These are phyloP conservation scores for Aleiodes leptofemur DNA, from an alignment of 2,888 invertebrate genomes.

Conservation along the genomic window DNA sequence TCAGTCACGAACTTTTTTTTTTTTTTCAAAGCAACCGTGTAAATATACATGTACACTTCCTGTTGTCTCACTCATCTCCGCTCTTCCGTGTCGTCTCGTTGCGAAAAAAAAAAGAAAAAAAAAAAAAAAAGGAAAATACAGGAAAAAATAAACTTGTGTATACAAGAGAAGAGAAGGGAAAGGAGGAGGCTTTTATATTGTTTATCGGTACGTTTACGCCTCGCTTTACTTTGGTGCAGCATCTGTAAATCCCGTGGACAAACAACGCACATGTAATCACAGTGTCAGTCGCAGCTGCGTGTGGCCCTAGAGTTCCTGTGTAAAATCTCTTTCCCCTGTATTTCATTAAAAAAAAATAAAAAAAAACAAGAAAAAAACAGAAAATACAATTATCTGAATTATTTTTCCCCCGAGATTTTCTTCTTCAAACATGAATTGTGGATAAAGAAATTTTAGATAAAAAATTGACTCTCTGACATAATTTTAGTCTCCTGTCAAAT, in stretches of 20 bases:
- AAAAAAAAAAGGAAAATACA: neutral
- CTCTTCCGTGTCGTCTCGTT: constrained; percentile 22
- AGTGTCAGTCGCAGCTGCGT: constrained; percentile 45
- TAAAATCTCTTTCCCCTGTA: constrained; percentile 24
- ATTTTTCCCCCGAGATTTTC: neutral
- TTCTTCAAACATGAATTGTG: neutral
- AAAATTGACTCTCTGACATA: neutral
- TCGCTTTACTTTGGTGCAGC: constrained; percentile 50
- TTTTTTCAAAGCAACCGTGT: neutral
- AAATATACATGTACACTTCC: constrained; percentile 20
- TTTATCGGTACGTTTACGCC: constrained; percentile 57
- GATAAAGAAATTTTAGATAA: too few relatives aligned
- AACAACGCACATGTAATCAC: constrained; percentile 46
- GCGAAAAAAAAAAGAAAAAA: neutral
- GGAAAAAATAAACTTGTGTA: constrained; percentile 33
- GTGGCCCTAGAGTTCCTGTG: constrained; percentile 35
- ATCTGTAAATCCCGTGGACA: constrained; percentile 51
- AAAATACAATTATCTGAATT: constrained; percentile 11
- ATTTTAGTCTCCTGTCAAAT: too few relatives aligned
- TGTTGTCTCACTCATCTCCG: constrained; percentile 20
- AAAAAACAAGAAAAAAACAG: too few relatives aligned
- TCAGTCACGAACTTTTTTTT: constrained; percentile 31
- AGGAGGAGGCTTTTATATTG: constrained; percentile 48
- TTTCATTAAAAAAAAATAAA: neutral
- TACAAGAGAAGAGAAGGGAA: constrained; percentile 46